Evolutionary conservation across 1,140 invertebrate genomes (phyloP), one percentile per base, ranked within the genome.

Genomic region (Colletes gigas): DNA sequence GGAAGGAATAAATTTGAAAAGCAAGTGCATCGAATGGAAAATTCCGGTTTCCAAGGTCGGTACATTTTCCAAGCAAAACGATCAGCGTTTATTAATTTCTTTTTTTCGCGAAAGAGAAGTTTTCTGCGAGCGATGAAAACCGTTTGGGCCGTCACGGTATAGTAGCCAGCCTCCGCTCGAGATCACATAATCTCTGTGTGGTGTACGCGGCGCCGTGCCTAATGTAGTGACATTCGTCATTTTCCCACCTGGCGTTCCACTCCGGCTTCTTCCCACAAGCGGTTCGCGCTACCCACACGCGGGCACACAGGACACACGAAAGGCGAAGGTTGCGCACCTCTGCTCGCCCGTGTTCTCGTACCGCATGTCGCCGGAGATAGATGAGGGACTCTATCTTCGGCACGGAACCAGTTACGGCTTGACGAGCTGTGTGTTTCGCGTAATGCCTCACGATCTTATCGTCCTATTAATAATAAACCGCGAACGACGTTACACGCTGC

Each of bases 401-500:
- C 84, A 72, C 84, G 80, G 82, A 88, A 88, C 84, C 81, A 88
- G 87, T 88, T 89, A 86, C 85, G 65, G 68, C 77, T 85, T 84
- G 88, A 88, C 87, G 85, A 88, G 89, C 78, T 81, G 85, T 83
- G 78, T 84, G 83, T 89, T 90, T 89, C 89, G 71, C 83, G 75
- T 89, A 87, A 89, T 86, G 89, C 68, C 66, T 76, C 75, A 59
- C 82, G 89, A 90, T 90, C 78, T 88, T 90, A 90, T 90, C 86
- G 82, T 86, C 82, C 83, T 78, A 89, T 90, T 90, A 89, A 90
- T 89, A 90, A 91, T 88, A 89, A 91, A 85, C 69, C 81, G 73
- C 84, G 83, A 83, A 80, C 72, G 83, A 78, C 83, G 82, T 83
- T 83, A 82, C 85, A 83, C 84, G 83, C 78, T 84, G 80, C 77